Base-by-base conservation (phyloP, 2,113 vertebrate genomes). In the Triplophysa dalaica region DNA sequence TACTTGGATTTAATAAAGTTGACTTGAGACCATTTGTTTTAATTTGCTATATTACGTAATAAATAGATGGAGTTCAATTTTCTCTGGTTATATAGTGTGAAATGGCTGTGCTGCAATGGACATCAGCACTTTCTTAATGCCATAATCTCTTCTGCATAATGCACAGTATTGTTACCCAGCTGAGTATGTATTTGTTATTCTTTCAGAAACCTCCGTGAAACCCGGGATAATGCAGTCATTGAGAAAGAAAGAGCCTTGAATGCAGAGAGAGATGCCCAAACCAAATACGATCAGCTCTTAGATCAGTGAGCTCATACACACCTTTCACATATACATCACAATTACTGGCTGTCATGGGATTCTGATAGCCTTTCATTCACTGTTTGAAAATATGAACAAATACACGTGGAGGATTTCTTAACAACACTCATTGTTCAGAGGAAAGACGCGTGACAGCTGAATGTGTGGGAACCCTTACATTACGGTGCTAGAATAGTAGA, bases 161-260 rank as follows among this genome's bases (percentile, higher is more conserved):
- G 33, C 43, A 60, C 26, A 29, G 50, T 38, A 78, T 38, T 60
- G 10, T 84, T 14, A 26, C 26, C 60, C 10, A 17, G 65, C 8
- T 65, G 13, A 74, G 1, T 56, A 24, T 48, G n/a, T 56, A 24
- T 29, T 67, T 64, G 8, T 56, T 54, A 21, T 12, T 45, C 84
- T 78, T 43, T 43, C 76, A 99, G 98, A 88, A 96, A 95, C 86
- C 86, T 99, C 79, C 94, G 98, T 81, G 98, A 99, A 91, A 92
- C 95, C 1, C 93, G 94, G 86, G 97, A 99, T 87, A 92, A 95
- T 82, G 95, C 98, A 0, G 77, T 96, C 11, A 86, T 95, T 80
- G 98, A 99, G 90, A 98, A 94, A 87, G 95, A 97, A 63, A 88
- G 96, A 90, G 94, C 96, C 0, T 70, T 92, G 73, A 74, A 65